Conservation (phyloP, 2,113 vertebrate genomes). For the Guaruba guarouba region DNA sequence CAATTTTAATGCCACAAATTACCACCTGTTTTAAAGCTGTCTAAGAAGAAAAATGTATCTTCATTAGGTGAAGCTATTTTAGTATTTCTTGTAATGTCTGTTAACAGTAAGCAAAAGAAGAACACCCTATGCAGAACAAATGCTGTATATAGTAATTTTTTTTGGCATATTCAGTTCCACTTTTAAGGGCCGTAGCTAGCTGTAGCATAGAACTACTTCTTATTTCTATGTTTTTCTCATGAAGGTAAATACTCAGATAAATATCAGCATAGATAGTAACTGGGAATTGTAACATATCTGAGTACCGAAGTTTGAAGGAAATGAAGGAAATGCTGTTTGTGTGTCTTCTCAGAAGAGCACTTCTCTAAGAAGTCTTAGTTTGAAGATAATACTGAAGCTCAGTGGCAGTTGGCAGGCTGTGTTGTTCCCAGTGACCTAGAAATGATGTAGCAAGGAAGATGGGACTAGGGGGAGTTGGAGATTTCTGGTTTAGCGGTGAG, state of each 20-base stretch:
- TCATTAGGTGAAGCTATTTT: neutral
- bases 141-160: neutral
- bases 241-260: neutral
- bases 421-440: neutral
- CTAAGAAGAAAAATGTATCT: neutral
- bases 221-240: neutral
- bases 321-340: neutral
- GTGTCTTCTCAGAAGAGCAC: neutral
- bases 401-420: neutral
- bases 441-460: neutral
- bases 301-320: neutral
- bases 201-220: neutral
- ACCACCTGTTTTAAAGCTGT: neutral
- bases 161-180: neutral
- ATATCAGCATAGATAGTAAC: neutral
- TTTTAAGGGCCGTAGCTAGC: neutral
- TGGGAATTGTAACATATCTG: neutral
- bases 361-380: neutral
- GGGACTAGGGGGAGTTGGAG: neutral
- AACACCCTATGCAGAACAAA: neutral
- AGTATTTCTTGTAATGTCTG: neutral
- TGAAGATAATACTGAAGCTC: neutral
- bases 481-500: neutral
- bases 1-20: neutral
- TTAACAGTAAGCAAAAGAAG: neutral